Percentiles rank a stretch among this genome's conserved stretches.
These are phyloP conservation scores for Microtus montanus DNA, from an alignment of 2,113 vertebrate species.

Conservation along the genomic window DNA sequence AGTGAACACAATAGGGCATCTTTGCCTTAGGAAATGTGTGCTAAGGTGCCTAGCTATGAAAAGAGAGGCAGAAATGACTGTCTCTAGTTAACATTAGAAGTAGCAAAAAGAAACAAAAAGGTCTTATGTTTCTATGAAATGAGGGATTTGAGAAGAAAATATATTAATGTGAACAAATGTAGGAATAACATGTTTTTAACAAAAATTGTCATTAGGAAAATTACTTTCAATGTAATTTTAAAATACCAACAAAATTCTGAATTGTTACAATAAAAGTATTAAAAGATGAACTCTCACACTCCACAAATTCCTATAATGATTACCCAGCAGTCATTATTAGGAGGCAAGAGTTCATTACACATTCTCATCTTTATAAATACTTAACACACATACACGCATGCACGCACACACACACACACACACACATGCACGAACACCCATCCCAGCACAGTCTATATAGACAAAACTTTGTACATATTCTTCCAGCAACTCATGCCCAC, in stretches of 20 bases:
- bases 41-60: background rate
- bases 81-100: background rate
- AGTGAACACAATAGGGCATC: background rate
- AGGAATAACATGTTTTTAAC: background rate
- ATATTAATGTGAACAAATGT: background rate
- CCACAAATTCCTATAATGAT: background rate
- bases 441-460: background rate
- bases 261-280: background rate
- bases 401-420: background rate
- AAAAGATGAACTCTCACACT: background rate
- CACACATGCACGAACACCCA: too few relatives aligned
- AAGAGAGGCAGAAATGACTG: background rate
- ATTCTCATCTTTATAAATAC: too few relatives aligned
- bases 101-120: background rate
- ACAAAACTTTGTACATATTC: background rate
- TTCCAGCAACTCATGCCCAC: background rate
- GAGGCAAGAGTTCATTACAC: background rate
- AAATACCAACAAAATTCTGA: background rate
- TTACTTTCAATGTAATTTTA: background rate
- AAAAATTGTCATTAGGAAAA: constrained; percentile 1
- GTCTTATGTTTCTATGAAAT: background rate
- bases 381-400: background rate
- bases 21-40: background rate
- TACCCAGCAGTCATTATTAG: background rate
- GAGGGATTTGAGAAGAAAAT: background rate